Evolutionary conservation across 2,888 invertebrate genomes (phyloP).

Genomic region (Mellilla xanthometata): DNA sequence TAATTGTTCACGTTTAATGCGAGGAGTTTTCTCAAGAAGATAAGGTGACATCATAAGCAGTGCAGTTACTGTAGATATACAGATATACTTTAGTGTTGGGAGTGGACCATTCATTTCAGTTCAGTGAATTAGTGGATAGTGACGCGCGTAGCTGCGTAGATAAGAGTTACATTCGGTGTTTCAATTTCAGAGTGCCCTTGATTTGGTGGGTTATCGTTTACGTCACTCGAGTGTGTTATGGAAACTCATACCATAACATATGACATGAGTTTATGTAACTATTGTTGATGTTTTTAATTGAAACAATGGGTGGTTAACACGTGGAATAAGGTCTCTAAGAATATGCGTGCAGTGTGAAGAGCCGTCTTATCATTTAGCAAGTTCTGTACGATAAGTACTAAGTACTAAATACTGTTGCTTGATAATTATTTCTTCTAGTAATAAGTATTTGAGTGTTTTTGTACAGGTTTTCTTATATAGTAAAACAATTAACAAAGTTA

Average conservation of each 20-base stretch:
- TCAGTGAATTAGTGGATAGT: constrained; percentile 1
- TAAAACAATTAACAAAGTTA: no score
- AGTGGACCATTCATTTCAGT: not conserved
- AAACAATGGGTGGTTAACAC: not conserved
- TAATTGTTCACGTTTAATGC: no score
- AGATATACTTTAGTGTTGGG: no score
- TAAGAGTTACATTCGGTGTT: constrained; percentile 17
- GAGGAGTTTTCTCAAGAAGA: constrained; percentile 5
- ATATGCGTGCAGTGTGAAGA: no score
- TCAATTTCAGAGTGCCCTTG: constrained; percentile 23
- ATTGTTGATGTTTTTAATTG: constrained; percentile 1
- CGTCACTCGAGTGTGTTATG: constrained; percentile 16
- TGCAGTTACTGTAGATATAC: not conserved
- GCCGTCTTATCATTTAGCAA: no score
- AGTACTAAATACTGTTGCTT: no score
- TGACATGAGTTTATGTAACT: not conserved
- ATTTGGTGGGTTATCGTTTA: constrained; percentile 24
- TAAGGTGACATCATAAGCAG: constrained; percentile 16
- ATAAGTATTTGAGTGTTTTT: no score
- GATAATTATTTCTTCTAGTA: no score
- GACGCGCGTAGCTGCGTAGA: constrained; percentile 12
- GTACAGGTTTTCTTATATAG: no score
- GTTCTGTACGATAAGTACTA: no score
- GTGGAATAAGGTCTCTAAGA: no score
- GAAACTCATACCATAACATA: constrained; percentile 2